Evolutionary conservation across 2,888 invertebrate genomes (phyloP).

Genomic region (Listrodromus nycthemerus): DNA sequence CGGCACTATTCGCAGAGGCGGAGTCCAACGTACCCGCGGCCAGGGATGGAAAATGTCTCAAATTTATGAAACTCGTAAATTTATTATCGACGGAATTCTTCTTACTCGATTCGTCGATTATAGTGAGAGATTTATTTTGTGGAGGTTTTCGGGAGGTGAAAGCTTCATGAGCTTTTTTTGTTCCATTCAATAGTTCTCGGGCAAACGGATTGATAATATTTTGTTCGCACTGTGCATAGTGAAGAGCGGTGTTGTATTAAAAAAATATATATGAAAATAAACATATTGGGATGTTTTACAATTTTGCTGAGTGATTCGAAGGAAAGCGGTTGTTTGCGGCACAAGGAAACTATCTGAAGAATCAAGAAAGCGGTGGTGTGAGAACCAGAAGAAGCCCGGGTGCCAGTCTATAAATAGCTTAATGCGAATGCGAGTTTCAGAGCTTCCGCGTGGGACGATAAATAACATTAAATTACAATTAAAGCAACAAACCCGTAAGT

Average conservation of each 20-base stretch:
- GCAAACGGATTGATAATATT: conserved; percentile 30
- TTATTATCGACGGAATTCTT: conserved; percentile 29
- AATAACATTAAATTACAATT: conserved; percentile 73
- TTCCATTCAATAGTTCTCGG: conserved; percentile 54
- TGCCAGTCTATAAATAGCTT: conserved; percentile 68
- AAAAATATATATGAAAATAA: conserved; percentile 21
- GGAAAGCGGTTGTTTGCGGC: conserved; percentile 18
- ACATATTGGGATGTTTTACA: conserved; percentile 3
- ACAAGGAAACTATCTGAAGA: conserved; percentile 32
- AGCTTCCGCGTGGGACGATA: conserved; percentile 68
- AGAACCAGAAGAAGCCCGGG: conserved; percentile 49
- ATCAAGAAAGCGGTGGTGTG: conserved; percentile 44
- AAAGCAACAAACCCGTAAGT: conserved; percentile 69
- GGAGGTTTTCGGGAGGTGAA: conserved; percentile 23
- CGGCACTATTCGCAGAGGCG: conserved; percentile 46
- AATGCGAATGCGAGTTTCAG: conserved; percentile 64
- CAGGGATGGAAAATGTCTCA: neutral
- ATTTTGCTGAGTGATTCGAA: conserved; percentile 7
- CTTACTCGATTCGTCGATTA: conserved; percentile 37
- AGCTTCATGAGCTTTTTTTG: conserved; percentile 53
- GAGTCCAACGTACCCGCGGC: conserved; percentile 37
- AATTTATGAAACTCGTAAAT: conserved; percentile 13
- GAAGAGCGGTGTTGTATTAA: neutral
- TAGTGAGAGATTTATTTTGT: conserved; percentile 10
- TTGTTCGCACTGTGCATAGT: conserved; percentile 4